Percentiles rank a stretch among this genome's conserved stretches.
Conservation (phyloP, 2,797 vertebrate species). For the Ctenochaetus hawaiiensis region DNA sequence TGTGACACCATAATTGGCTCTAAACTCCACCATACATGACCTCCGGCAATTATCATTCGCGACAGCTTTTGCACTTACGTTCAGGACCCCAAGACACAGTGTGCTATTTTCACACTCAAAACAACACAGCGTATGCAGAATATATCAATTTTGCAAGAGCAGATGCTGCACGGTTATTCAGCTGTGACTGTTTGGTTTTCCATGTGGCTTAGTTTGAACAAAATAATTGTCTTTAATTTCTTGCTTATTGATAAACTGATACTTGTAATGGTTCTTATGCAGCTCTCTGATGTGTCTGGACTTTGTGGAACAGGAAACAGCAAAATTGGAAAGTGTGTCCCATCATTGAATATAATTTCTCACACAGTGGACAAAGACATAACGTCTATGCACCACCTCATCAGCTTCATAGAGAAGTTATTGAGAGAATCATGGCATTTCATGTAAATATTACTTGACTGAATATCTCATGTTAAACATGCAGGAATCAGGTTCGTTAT, state of each 20-base stretch:
- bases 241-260: conserved; percentile 16
- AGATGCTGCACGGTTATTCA: conserved; percentile 50
- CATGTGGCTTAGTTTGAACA: conserved; percentile 45
- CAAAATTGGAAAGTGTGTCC: background rate
- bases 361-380: no score
- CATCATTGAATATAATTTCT: background rate
- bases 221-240: conserved; percentile 19
- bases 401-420: conserved; percentile 24
- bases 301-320: background rate
- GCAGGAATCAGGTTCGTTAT: background rate
- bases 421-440: conserved; percentile 33
- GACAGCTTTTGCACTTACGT: conserved; percentile 25
- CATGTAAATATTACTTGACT: conserved; percentile 23
- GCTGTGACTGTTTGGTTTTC: conserved; percentile 44
- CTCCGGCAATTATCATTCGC: conserved; percentile 29
- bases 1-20: conserved; percentile 22
- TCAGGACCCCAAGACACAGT: conserved; percentile 16
- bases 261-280: conserved; percentile 10
- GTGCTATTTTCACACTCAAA: conserved; percentile 32
- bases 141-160: conserved; percentile 38
- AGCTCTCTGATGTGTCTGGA: conserved; percentile 6
- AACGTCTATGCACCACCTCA: background rate
- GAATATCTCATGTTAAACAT: conserved; percentile 10
- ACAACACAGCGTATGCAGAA: conserved; percentile 40
- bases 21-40: conserved; percentile 26